Base-by-base conservation (phyloP, 1,140 invertebrate genomes). In the Drosophila paulistorum region DNA sequence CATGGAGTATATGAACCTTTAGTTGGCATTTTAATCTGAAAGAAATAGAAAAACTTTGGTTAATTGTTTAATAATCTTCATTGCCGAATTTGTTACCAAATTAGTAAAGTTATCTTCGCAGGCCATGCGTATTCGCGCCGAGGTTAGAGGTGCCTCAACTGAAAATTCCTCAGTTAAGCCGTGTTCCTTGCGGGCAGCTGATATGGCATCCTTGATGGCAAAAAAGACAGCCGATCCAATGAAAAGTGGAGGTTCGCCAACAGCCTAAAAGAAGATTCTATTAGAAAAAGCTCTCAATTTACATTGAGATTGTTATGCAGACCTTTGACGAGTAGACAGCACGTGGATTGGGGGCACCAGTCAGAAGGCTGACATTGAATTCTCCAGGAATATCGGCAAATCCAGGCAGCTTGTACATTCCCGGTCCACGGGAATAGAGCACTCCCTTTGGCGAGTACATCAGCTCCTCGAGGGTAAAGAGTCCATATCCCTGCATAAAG, bases 321-420 rank as follows among this genome's bases (percentile, higher is more conserved):
- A 97, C 97, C 95, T 99, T 99, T 7, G 98, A 99, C 0, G 98
- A 99, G 92, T 96, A 99, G 7, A 99, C 96, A 55, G 97, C 98
- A 87, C 96, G 94, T 7, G 96, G 96, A 94, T 99, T 99, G 1
- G 96, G 94, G 39, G 95, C 95, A 20, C 96, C 96, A 92, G 97
- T 97, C 0, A 99, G 93, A 39, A 99, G 92, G 14, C 97, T 96
- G 0, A 99, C 98, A 92, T 99, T 98, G 87, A 99, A 98, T 91
- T 98, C 96, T 65, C 94, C 93, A 1, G 98, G 98, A 87, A 98
- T 98, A 87, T 99, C 97, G 3, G 95, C 95, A 91, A 97, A 97
- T 4, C 96, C 96, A 13, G 98, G 98, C 67, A 99, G 95, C 93
- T 99, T 99, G 85, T 99, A 99, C 48, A 95, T 95, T 10, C 98